A percentile compares a stretch with the other conserved stretches of the same genome.
Evolutionary conservation across 2,888 invertebrate species (phyloP).

Genomic region (Octodonta nipae): DNA sequence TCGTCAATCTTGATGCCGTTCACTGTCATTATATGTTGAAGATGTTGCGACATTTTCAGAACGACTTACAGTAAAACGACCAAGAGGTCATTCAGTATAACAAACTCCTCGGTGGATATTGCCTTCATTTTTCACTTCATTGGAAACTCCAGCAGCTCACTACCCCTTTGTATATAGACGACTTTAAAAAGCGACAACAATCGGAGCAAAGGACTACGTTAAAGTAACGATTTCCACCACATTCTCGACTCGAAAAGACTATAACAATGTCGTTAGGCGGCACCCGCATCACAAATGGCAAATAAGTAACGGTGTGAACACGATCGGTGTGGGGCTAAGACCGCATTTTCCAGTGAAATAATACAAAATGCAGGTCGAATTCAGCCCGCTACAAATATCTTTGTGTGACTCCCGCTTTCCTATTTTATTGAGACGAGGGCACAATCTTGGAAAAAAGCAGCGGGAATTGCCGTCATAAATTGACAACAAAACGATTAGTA

Average conservation of each 20-base stretch:
- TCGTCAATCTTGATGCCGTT: too few species aligned
- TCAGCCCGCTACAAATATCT: conserved; percentile 19
- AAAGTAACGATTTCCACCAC: conserved; percentile 5
- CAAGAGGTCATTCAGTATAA: too few species aligned
- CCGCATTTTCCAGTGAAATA: conserved; percentile 20
- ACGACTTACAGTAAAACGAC: too few species aligned
- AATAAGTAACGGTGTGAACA: conserved; percentile 22
- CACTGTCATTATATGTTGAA: too few species aligned
- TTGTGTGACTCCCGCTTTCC: conserved; percentile 8
- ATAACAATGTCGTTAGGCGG: conserved; percentile 29
- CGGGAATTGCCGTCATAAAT: conserved; percentile 15
- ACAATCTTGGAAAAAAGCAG: conserved; percentile 4
- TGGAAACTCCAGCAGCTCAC: conserved; percentile 1
- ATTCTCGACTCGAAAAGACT: too few species aligned
- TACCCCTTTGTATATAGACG: too few species aligned
- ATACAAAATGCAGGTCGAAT: conserved; percentile 26
- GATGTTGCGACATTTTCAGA: too few species aligned
- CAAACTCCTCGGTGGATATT: too few species aligned
- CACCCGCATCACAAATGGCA: conserved; percentile 30
- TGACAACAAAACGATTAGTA: too few species aligned
- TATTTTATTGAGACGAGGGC: conserved; percentile 3
- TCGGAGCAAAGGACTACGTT: background rate
- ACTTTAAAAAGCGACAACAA: too few species aligned
- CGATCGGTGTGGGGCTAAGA: conserved; percentile 18
- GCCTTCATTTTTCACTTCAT: too few species aligned